Evolutionary conservation across 2,888 invertebrate species (phyloP), one percentile per base, ranked within the genome.

Genomic region (Mythimna lalbum): DNA sequence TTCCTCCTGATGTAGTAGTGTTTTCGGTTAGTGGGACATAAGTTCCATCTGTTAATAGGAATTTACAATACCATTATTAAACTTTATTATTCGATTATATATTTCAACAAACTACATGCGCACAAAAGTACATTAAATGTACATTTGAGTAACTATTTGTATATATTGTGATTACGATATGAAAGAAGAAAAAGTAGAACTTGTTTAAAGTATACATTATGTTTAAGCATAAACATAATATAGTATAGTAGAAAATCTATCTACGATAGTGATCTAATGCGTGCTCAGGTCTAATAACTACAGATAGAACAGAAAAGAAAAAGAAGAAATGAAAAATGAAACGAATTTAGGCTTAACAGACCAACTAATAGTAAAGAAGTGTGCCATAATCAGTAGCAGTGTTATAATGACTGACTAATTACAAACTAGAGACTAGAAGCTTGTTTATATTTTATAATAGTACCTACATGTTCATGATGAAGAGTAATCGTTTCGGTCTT

Each of bases 1-100:
- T 87, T 86, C 85, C 87, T 88, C 85, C 91, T 86, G 86, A 80
- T 73, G 90, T 88, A 65, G 90, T 89, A 81, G 91, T 91, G 68
- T 90, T 93, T 92, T 95, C 95, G 84, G 94, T 95, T 95, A 96
- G 94, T 95, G 92, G 92, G 92, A 93, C 83, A 94, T 91, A 94
- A 93, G 93, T 92, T 90, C 91, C 95, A 96, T 95, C 96, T 96
- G 96, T 96, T 96, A 95, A 95, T 95, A 84, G 93, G 94, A 95
- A 94, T 88, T 89, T 85, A 94, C 89, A 94, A 92, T 83, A 88
- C 82, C 79, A 90, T 91, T 93, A 91, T 88, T 87, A 71, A 84
- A 84, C 55, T 77, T 65, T 67, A 77, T 73, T 67, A 73, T 60
- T 77, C 14, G 47, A 76, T 75, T 75, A 75, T 39, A 65, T 61